phyloP scores from a whole-genome alignment of 35 echinoderm and acorn worm species.

The Apostichopus parvimensis region DNA sequence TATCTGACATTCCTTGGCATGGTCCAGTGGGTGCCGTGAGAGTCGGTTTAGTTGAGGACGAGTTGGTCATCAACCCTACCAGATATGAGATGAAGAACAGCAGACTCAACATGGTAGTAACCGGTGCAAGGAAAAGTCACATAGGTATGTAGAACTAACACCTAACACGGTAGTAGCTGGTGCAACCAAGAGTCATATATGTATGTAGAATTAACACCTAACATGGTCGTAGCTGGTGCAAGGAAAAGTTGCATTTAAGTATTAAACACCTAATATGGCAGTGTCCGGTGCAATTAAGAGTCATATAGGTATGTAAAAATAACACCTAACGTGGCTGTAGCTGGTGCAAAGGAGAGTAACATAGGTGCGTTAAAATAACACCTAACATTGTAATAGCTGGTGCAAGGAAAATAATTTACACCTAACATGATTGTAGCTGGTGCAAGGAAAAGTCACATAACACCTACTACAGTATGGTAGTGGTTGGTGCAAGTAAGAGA shows the following conservation, averaged over 20 bases:
- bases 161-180: constrained; percentile 87
- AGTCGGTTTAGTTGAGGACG: constrained; percentile 57
- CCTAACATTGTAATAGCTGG: too few relatives aligned
- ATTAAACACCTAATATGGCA: neutral
- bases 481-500: too few relatives aligned
- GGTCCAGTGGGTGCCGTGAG: constrained; percentile 86
- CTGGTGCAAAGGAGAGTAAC: too few relatives aligned
- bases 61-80: constrained; percentile 90
- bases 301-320: too few relatives aligned
- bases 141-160: constrained; percentile 67
- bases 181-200: constrained; percentile 80
- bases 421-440: too few relatives aligned
- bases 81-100: constrained; percentile 82
- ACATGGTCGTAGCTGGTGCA: constrained; percentile 82
- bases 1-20: constrained; percentile 97
- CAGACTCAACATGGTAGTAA: constrained; percentile 83
- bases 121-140: constrained; percentile 89
- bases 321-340: too few relatives aligned
- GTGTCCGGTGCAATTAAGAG: neutral
- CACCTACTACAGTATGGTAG: too few relatives aligned
- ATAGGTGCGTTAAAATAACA: too few relatives aligned
- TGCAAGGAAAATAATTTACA: too few relatives aligned
- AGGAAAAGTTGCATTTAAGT: constrained; percentile 55
- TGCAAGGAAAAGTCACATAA: too few relatives aligned
- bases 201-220: constrained; percentile 56